These are phyloP conservation scores for Chloebia gouldiae DNA, from an alignment of 2,113 vertebrate species.

Conservation along the genomic window DNA sequence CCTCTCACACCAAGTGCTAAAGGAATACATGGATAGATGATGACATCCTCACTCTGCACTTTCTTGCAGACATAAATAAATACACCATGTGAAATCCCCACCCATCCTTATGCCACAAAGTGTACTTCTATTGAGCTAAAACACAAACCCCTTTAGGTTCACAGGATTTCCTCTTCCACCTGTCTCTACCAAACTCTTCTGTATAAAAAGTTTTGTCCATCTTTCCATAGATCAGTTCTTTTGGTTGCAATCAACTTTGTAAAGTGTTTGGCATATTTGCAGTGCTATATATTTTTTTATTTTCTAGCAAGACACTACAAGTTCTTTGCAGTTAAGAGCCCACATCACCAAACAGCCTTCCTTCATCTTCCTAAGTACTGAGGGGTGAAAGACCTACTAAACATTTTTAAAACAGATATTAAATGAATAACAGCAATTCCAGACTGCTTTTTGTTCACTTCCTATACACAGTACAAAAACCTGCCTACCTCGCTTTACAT, in stretches of 20 bases:
- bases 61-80: neutral
- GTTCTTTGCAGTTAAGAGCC: neutral
- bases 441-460: neutral
- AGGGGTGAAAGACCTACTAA: neutral
- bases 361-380: neutral
- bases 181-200: neutral
- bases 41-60: neutral
- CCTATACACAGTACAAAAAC: neutral
- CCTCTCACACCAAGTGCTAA: neutral
- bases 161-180: neutral
- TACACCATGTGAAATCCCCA: neutral
- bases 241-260: neutral
- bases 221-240: neutral
- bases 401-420: neutral
- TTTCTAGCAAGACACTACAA: neutral
- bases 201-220: neutral
- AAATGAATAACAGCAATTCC: neutral
- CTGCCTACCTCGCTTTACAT: neutral
- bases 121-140: neutral
- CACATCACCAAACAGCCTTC: neutral
- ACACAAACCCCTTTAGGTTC: neutral
- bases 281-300: neutral
- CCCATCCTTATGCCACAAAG: neutral
- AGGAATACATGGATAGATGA: neutral
- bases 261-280: neutral